phyloP scores from a whole-genome alignment of 2,113 vertebrate species.

The Mastomys coucha region DNA sequence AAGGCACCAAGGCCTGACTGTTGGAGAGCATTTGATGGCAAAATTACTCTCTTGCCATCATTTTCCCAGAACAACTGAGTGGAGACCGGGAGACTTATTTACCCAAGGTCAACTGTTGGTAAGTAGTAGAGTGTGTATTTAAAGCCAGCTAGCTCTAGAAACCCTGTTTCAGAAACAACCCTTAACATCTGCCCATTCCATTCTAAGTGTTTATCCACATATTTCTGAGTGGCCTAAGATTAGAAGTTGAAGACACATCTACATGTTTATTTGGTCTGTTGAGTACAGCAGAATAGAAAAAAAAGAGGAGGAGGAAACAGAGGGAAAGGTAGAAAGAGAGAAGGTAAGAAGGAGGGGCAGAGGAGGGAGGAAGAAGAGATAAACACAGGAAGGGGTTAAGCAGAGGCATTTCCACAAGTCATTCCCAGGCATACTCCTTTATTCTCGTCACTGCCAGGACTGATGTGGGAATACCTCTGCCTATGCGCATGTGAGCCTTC shows the following conservation, averaged over 20 bases:
- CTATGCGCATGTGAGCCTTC: neutral
- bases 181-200: neutral
- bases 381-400: neutral
- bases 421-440: neutral
- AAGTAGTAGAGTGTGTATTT: neutral
- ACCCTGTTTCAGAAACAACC: conserved; percentile 13
- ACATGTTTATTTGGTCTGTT: neutral
- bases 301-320: neutral
- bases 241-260: neutral
- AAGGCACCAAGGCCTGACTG: neutral
- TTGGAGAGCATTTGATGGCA: neutral
- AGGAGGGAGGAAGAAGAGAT: neutral
- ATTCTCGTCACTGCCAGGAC: neutral
- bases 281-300: neutral
- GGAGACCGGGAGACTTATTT: neutral
- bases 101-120: neutral
- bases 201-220: neutral
- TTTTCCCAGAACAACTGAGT: neutral
- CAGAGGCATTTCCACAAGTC: neutral
- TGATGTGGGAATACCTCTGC: neutral
- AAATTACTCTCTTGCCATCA: neutral
- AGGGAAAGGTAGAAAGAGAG: neutral
- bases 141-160: neutral
- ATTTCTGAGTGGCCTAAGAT: neutral
- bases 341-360: too few relatives aligned